These are phyloP conservation scores for Meiosimyza platycephala DNA, from an alignment of 2,888 invertebrate species.

Conservation along the genomic window DNA sequence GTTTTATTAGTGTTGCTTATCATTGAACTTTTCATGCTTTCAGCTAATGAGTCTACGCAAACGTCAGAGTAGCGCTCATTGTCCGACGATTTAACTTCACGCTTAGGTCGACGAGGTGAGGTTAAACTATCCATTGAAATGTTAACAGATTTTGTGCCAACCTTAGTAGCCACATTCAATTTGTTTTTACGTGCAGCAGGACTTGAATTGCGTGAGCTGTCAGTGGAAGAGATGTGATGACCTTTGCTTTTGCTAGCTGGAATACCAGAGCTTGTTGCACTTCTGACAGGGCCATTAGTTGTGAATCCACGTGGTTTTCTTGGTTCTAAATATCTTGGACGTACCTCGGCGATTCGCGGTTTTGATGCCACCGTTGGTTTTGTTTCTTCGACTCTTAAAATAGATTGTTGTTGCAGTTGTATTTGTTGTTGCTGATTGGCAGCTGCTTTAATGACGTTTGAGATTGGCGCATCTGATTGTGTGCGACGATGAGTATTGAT, in stretches of 20 bases:
- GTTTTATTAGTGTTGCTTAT: conserved; percentile 67
- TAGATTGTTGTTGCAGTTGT: conserved; percentile 28
- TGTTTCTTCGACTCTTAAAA: conserved; percentile 19
- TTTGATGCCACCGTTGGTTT: conserved; percentile 40
- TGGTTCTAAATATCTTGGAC: conserved; percentile 75
- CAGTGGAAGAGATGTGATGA: conserved; percentile 66
- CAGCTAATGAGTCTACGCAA: conserved; percentile 63
- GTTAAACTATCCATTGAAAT: conserved; percentile 65
- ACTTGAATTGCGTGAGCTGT: conserved; percentile 64
- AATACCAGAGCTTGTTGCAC: conserved; percentile 63
- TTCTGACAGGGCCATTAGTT: conserved; percentile 56
- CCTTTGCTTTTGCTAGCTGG: conserved; percentile 55
- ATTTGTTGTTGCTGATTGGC: conserved; percentile 33
- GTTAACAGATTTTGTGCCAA: conserved; percentile 63
- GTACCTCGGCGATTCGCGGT: conserved; percentile 60
- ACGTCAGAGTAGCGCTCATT: conserved; percentile 57
- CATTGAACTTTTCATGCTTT: conserved; percentile 66
- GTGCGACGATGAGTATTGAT: conserved; percentile 61
- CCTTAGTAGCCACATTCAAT: conserved; percentile 46
- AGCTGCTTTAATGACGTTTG: conserved; percentile 28
- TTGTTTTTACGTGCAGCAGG: conserved; percentile 56
- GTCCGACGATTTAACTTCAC: conserved; percentile 46
- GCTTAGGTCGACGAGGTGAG: conserved; percentile 56
- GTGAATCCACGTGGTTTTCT: conserved; percentile 57
- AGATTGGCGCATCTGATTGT: conserved; percentile 63